Percentiles rank a stretch among this genome's conserved stretches.
Conservation (phyloP, 2,888 invertebrate species). For the Drosophila longiperda region DNA sequence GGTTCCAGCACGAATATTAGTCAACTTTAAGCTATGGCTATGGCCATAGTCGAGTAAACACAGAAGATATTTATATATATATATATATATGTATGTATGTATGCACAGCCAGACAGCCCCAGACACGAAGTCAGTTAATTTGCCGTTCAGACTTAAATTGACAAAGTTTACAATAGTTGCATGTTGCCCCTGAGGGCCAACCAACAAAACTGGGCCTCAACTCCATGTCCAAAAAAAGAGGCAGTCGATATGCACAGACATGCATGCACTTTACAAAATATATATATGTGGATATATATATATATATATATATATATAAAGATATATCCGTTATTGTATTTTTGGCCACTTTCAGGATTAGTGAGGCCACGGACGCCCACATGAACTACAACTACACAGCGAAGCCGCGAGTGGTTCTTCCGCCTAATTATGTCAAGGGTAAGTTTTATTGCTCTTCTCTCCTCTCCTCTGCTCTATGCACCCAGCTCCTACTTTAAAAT, state of each 20-base stretch:
- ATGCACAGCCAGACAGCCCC: conserved; percentile 41
- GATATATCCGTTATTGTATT: conserved; percentile 43
- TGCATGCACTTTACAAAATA: conserved; percentile 1
- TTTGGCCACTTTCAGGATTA: conserved; percentile 80
- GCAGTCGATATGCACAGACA: background rate
- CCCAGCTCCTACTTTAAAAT: conserved; percentile 1
- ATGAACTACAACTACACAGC: conserved; percentile 88
- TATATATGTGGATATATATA: background rate
- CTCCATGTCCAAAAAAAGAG: conserved; percentile 11
- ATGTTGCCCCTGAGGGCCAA: conserved; percentile 47
- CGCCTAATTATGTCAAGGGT: conserved; percentile 92
- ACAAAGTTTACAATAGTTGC: conserved; percentile 72
- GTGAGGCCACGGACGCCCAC: conserved; percentile 85
- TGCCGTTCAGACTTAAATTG: conserved; percentile 76
- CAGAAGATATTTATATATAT: conserved; percentile 22
- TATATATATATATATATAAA: background rate
- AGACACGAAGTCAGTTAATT: conserved; percentile 73
- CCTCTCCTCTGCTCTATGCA: conserved; percentile 8
- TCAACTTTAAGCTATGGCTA: conserved; percentile 44
- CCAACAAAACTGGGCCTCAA: conserved; percentile 33
- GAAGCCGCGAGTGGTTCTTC: conserved; percentile 89
- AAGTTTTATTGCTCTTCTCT: conserved; percentile 58
- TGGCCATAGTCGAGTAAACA: conserved; percentile 18
- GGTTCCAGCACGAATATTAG: conserved; percentile 68
- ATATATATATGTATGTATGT: conserved; percentile 1